phyloP scores from a whole-genome alignment of 2,113 vertebrate genomes.

The Odocoileus virginianus region DNA sequence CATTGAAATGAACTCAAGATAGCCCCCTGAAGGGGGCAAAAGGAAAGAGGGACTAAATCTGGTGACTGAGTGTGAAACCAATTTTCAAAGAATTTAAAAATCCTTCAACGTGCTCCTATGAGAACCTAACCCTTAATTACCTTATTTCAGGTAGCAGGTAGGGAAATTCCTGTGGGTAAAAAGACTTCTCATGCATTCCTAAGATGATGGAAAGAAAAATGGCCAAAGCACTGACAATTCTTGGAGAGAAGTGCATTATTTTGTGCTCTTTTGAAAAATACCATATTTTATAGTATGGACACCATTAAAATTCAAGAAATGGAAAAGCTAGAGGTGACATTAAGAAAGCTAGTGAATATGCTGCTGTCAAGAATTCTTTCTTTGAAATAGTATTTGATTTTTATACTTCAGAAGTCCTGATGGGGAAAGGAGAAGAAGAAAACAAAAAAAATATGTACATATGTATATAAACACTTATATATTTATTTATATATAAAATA shows the following conservation, averaged over 20 bases:
- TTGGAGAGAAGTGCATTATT: not conserved
- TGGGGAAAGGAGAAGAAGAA: not conserved
- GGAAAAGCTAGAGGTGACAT: conserved; percentile 44
- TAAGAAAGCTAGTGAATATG: not conserved
- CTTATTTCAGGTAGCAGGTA: conserved; percentile 53
- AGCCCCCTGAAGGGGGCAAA: not conserved
- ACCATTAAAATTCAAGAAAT: conserved; percentile 48
- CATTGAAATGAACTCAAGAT: not conserved
- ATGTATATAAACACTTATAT: not conserved
- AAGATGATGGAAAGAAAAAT: conserved; percentile 31
- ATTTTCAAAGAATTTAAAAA: conserved; percentile 52
- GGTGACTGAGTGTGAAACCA: conserved; percentile 43
- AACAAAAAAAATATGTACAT: not conserved
- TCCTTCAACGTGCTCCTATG: conserved; percentile 1
- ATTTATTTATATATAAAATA: not conserved
- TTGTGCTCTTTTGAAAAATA: conserved; percentile 16
- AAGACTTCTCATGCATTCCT: conserved; percentile 35
- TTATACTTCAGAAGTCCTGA: not conserved
- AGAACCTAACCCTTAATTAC: conserved; percentile 63
- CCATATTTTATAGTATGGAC: not conserved
- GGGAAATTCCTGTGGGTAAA: conserved; percentile 53
- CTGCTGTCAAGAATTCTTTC: not conserved
- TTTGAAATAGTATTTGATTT: conserved; percentile 10
- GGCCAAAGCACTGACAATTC: not conserved
- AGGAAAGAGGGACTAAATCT: not conserved